A percentile compares a stretch with the other conserved stretches of the same genome.
Evolutionary conservation across 2,888 invertebrate genomes (phyloP).

Genomic region (Drosophila neonasuta): DNA sequence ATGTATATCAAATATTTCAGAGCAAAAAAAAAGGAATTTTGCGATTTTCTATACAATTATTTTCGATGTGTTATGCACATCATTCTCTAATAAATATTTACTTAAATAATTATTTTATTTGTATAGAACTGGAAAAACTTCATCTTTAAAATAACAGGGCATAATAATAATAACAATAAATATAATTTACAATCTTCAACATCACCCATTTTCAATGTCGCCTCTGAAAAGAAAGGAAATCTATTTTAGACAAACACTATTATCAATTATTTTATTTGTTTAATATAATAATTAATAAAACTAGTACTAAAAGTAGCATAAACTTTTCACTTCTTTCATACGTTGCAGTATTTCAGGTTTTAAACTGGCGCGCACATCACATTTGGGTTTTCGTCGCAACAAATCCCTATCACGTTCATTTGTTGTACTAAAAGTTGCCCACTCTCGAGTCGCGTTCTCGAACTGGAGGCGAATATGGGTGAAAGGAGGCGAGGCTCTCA

Average conservation of each 20-base stretch:
- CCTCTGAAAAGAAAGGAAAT: constrained; percentile 52
- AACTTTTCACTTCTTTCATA: constrained; percentile 42
- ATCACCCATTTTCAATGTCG: constrained; percentile 14
- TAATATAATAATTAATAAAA: background rate
- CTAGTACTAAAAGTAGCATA: background rate
- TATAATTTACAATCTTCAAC: background rate
- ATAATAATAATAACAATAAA: background rate
- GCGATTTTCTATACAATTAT: no score
- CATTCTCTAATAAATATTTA: background rate
- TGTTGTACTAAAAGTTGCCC: constrained; percentile 42
- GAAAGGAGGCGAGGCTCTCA: constrained; percentile 45
- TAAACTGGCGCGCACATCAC: constrained; percentile 26
- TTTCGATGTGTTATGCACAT: no score
- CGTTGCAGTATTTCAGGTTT: constrained; percentile 45
- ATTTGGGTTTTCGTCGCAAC: constrained; percentile 11
- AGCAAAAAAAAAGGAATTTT: no score
- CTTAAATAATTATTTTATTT: background rate
- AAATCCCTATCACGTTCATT: background rate
- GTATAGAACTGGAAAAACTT: background rate
- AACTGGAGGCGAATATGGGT: constrained; percentile 39
- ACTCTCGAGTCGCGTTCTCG: constrained; percentile 43
- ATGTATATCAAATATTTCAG: no score
- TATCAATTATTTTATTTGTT: constrained; percentile 14
- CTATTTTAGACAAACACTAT: background rate
- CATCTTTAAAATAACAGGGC: background rate